Evolutionary conservation across 2,888 invertebrate genomes (phyloP).

Genomic region (Dione juno): DNA sequence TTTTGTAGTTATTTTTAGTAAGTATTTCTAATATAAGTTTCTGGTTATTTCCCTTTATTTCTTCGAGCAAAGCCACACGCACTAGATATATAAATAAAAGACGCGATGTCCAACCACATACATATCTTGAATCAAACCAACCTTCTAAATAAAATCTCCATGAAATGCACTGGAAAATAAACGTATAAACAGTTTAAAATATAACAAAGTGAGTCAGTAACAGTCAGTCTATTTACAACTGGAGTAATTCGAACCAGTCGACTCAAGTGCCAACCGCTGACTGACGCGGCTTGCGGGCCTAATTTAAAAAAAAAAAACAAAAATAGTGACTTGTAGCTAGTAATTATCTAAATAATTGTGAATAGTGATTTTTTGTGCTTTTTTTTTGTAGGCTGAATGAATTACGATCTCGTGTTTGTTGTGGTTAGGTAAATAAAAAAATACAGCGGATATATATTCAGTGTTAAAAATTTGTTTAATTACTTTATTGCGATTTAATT

Average conservation of each 20-base stretch:
- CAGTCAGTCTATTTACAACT: conserved; percentile 63
- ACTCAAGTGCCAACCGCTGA: conserved; percentile 49
- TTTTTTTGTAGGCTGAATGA: conserved; percentile 6
- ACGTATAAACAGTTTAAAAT: conserved; percentile 32
- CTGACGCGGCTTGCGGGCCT: conserved; percentile 57
- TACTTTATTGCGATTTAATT: background rate
- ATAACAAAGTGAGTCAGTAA: conserved; percentile 37
- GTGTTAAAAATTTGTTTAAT: background rate
- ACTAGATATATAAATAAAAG: too few species aligned
- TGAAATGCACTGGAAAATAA: conserved; percentile 27
- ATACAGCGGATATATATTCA: background rate
- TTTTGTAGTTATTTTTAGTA: too few species aligned
- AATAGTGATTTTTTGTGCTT: background rate
- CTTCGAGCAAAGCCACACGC: too few species aligned
- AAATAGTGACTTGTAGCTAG: background rate
- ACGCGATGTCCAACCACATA: too few species aligned
- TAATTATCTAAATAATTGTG: background rate
- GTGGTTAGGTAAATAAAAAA: background rate
- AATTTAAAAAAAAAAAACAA: conserved; percentile 32
- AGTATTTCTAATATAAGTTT: too few species aligned
- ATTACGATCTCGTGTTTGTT: background rate
- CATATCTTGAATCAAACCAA: too few species aligned
- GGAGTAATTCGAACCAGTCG: conserved; percentile 62
- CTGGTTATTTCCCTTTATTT: too few species aligned
- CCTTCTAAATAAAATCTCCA: conserved; percentile 3